phyloP scores from a whole-genome alignment of 2,797 vertebrate species.

The Smutsia temminckii region DNA sequence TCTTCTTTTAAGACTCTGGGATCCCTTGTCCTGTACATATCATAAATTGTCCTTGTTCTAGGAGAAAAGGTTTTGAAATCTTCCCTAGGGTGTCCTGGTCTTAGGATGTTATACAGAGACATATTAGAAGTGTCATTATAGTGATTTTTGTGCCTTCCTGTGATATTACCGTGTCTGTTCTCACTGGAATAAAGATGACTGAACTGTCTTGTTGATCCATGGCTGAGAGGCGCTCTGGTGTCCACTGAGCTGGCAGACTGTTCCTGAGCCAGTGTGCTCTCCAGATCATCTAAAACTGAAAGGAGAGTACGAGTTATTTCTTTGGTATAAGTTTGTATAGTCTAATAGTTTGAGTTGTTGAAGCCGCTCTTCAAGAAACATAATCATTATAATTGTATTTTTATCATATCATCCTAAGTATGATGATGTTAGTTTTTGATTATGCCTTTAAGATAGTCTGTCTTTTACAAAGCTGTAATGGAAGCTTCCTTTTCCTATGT shows the following conservation, averaged over 20 bases:
- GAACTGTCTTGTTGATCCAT: conserved; percentile 56
- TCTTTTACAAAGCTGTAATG: neutral
- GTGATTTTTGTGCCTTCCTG: conserved; percentile 69
- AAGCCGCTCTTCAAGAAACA: neutral
- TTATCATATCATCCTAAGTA: neutral
- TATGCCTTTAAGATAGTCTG: conserved; percentile 20
- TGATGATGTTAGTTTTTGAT: conserved; percentile 21
- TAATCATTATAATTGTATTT: conserved; percentile 30
- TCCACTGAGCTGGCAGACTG: conserved; percentile 76
- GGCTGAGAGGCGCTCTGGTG: conserved; percentile 49
- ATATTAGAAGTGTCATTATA: conserved; percentile 73
- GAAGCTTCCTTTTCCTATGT: neutral
- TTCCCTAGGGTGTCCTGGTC: conserved; percentile 82
- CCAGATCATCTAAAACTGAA: conserved; percentile 87
- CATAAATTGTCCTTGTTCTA: conserved; percentile 84
- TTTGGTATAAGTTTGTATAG: neutral
- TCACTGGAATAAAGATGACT: conserved; percentile 44
- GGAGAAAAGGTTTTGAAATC: conserved; percentile 82
- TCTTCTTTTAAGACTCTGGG: conserved; percentile 75
- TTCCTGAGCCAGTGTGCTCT: conserved; percentile 86
- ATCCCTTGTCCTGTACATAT: conserved; percentile 83
- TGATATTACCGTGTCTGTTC: conserved; percentile 47
- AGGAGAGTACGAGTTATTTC: conserved; percentile 38
- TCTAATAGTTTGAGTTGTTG: conserved; percentile 44
- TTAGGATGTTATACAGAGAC: conserved; percentile 82